Percentiles rank a stretch among this genome's conserved stretches.
phyloP scores from a whole-genome alignment of 1,140 invertebrate species.

The Apis florea region DNA sequence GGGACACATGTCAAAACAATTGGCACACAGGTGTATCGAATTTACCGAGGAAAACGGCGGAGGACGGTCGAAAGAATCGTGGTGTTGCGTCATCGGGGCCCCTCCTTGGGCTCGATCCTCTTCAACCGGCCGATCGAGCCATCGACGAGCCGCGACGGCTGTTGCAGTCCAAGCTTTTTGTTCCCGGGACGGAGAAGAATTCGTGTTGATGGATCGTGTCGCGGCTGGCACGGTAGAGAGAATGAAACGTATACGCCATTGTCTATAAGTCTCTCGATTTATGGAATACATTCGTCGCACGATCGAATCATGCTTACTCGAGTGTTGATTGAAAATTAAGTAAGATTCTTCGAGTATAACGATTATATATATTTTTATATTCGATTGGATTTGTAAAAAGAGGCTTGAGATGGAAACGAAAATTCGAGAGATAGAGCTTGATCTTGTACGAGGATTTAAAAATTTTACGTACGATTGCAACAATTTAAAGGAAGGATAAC shows the following conservation, averaged over 20 bases:
- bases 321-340: no score
- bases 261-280: no score
- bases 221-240: background rate
- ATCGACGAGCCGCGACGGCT: slow-evolving; percentile 20
- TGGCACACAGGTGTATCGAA: slow-evolving; percentile 75
- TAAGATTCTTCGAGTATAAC: no score
- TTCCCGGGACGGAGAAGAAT: background rate
- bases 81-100: slow-evolving; percentile 53
- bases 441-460: no score
- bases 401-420: no score
- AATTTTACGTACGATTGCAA: no score
- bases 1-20: slow-evolving; percentile 79
- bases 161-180: background rate
- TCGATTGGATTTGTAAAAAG: no score
- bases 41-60: slow-evolving; percentile 65
- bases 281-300: no score
- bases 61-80: slow-evolving; percentile 59
- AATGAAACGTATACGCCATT: background rate
- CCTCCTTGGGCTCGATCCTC: background rate
- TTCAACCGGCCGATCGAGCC: slow-evolving; percentile 15
- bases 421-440: no score
- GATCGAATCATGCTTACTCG: no score
- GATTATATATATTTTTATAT: no score
- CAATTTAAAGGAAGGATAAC: no score
- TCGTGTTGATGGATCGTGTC: background rate